These are phyloP conservation scores for Caenorhabditis sp. DNA, from an alignment of 2,888 invertebrate genomes.

Conservation along the genomic window DNA sequence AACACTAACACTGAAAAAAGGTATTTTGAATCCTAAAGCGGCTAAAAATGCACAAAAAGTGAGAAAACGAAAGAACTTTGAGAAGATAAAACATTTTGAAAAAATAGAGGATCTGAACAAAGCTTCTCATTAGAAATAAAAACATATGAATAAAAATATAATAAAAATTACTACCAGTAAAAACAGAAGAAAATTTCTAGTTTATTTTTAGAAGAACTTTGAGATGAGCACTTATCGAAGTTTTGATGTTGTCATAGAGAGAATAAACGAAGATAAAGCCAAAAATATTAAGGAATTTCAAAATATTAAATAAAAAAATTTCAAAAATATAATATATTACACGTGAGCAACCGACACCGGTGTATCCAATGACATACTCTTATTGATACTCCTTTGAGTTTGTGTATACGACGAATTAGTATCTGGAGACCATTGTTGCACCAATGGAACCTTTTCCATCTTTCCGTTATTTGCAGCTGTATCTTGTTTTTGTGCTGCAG, in stretches of 20 bases:
- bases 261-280: too few species aligned
- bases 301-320: background rate
- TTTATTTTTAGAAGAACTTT: too few species aligned
- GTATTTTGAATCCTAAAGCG: background rate
- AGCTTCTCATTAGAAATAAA: background rate
- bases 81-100: background rate
- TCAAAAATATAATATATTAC: constrained; percentile 22
- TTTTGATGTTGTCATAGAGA: too few species aligned
- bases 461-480: constrained; percentile 20
- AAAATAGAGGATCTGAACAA: too few species aligned
- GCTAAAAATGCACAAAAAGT: constrained; percentile 1
- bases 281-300: background rate
- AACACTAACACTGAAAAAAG: background rate
- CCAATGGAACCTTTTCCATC: constrained; percentile 64
- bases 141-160: background rate
- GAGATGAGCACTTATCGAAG: too few species aligned
- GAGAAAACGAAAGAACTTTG: constrained; percentile 4
- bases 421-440: constrained; percentile 67
- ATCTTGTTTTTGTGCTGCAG: too few species aligned
- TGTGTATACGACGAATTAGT: constrained; percentile 51
- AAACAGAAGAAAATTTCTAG: background rate
- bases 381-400: constrained; percentile 57
- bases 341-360: constrained; percentile 70
- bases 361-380: constrained; percentile 68
- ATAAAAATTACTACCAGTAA: constrained; percentile 1